Percentiles rank a stretch among this genome's conserved stretches.
phyloP scores from a whole-genome alignment of 2,797 vertebrate species.

The Parotocinclus haroldoi region DNA sequence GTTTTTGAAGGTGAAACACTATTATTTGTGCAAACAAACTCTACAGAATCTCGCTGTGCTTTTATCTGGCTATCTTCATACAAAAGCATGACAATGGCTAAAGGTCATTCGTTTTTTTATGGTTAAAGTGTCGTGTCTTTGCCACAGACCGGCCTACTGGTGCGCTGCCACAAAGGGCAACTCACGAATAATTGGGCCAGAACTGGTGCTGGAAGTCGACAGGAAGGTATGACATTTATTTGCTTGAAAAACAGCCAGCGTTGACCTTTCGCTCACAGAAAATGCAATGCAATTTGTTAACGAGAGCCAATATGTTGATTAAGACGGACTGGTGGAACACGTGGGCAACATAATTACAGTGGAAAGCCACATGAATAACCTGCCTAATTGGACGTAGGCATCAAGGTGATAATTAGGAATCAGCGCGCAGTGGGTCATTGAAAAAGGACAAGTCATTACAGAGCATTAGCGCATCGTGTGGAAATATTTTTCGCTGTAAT shows the following conservation, averaged over 20 bases:
- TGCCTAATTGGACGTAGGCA: constrained; percentile 17
- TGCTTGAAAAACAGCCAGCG: constrained; percentile 51
- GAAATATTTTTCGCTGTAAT: too few species aligned
- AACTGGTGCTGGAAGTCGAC: constrained; percentile 34
- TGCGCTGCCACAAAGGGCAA: constrained; percentile 62
- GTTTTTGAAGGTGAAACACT: background rate
- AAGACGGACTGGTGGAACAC: constrained; percentile 37
- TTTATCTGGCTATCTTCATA: constrained; percentile 11
- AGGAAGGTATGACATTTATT: constrained; percentile 54
- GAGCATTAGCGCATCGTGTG: too few species aligned
- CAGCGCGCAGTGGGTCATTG: background rate
- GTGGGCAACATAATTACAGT: constrained; percentile 30
- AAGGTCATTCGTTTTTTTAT: constrained; percentile 40
- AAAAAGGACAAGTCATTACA: constrained; percentile 12
- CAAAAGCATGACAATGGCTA: constrained; percentile 30
- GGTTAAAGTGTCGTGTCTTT: constrained; percentile 19
- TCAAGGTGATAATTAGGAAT: constrained; percentile 20
- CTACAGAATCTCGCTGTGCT: background rate
- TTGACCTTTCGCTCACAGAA: constrained; percentile 63
- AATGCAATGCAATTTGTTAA: constrained; percentile 41
- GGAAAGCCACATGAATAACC: constrained; percentile 2
- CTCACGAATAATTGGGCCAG: constrained; percentile 50
- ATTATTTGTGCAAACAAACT: constrained; percentile 2
- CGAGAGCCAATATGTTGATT: constrained; percentile 36
- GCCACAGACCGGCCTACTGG: constrained; percentile 19